phyloP scores from a whole-genome alignment of 2,797 vertebrate genomes.

The Varecia variegata region DNA sequence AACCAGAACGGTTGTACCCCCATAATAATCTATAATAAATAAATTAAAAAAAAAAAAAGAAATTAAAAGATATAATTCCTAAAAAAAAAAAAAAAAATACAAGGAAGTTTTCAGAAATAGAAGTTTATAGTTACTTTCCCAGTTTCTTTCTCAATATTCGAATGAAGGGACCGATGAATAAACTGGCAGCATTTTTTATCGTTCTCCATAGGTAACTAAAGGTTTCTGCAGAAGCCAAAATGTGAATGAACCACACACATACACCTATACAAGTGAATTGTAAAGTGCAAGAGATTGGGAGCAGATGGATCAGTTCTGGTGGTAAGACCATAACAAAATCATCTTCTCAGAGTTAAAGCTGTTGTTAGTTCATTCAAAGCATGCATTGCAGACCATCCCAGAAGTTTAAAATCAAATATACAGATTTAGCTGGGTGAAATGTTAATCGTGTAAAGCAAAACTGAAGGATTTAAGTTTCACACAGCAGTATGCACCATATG shows the following conservation, averaged over 20 bases:
- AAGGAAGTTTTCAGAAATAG: background rate
- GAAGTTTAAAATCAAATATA: slow-evolving; percentile 70
- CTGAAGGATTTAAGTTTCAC: slow-evolving; percentile 58
- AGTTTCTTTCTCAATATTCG: background rate
- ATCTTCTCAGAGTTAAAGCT: background rate
- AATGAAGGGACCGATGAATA: slow-evolving; percentile 39
- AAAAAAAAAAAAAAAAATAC: too few species aligned
- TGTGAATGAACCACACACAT: slow-evolving; percentile 9
- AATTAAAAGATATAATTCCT: too few species aligned
- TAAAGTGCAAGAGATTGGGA: slow-evolving; percentile 61
- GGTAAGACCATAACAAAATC: slow-evolving; percentile 29
- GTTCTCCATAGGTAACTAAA: slow-evolving; percentile 2
- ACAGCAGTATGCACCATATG: background rate
- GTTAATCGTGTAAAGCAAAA: slow-evolving; percentile 59
- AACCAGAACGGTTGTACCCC: too few species aligned
- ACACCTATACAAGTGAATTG: slow-evolving; percentile 20
- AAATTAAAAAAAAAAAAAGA: too few species aligned
- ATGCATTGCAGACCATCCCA: slow-evolving; percentile 35
- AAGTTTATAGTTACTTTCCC: background rate
- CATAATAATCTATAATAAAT: too few species aligned
- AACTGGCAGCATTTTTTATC: background rate
- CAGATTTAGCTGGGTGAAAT: slow-evolving; percentile 62
- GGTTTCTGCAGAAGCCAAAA: background rate
- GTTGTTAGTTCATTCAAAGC: slow-evolving; percentile 37
- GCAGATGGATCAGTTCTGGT: slow-evolving; percentile 25